Conservation (phyloP, 2,888 invertebrate species). For the Muscina levida region DNA sequence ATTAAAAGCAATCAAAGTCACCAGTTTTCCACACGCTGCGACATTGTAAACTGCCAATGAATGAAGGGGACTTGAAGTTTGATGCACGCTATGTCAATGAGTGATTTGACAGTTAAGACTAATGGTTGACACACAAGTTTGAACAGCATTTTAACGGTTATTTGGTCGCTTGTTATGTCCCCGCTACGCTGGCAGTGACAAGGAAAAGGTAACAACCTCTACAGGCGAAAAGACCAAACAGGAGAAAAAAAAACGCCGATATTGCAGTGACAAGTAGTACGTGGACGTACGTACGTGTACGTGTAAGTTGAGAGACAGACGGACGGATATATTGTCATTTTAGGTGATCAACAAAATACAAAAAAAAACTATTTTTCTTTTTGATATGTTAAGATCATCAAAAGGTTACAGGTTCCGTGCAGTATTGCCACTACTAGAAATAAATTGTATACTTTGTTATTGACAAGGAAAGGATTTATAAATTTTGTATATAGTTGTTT, state of each 20-base stretch:
- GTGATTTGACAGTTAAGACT: slow-evolving; percentile 69
- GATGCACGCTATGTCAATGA: slow-evolving; percentile 69
- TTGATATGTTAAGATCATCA: slow-evolving; percentile 51
- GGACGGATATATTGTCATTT: slow-evolving; percentile 42
- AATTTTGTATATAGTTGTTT: slow-evolving; percentile 46
- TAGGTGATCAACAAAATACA: slow-evolving; percentile 19
- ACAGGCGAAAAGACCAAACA: slow-evolving; percentile 49
- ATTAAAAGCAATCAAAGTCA: slow-evolving; percentile 68
- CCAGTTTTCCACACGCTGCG: slow-evolving; percentile 21
- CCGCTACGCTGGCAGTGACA: not conserved
- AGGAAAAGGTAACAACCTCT: no score
- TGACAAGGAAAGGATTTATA: slow-evolving; percentile 1
- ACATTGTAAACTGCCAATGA: not conserved
- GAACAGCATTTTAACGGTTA: slow-evolving; percentile 68
- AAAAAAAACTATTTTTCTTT: slow-evolving; percentile 42
- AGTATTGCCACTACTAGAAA: no score
- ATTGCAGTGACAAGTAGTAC: slow-evolving; percentile 58
- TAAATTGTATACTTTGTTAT: slow-evolving; percentile 9
- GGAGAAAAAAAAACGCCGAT: slow-evolving; percentile 43
- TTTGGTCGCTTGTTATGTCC: slow-evolving; percentile 48
- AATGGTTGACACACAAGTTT: slow-evolving; percentile 66
- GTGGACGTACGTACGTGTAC: slow-evolving; percentile 67
- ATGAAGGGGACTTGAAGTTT: slow-evolving; percentile 44
- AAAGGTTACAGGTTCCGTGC: slow-evolving; percentile 59
- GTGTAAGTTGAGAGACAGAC: slow-evolving; percentile 1